Evolutionary conservation across 2,797 vertebrate species (phyloP), one percentile per base, ranked within the genome.

Genomic region (Notolepis coatsorum): DNA sequence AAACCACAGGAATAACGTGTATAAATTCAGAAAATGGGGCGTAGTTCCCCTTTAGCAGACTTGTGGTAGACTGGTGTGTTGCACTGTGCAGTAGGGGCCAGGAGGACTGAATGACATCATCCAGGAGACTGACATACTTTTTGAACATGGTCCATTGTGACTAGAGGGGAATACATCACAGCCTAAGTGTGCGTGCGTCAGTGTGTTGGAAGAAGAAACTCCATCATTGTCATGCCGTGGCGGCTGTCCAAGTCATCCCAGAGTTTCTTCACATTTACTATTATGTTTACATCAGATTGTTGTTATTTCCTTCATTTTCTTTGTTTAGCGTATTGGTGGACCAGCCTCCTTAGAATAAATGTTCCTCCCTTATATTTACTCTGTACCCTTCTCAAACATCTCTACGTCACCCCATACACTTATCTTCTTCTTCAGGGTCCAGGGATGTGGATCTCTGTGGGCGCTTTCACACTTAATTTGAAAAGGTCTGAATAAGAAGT

Each of bases 111-210:
- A n/a, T 25, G 23, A 65, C 52, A 57, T 42, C 18, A 30, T 45
- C 20, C 42, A 23, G 56, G 38, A 7, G 27, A 48, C n/a, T 8
- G 15, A 46, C 10, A 45, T 21, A 51, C 10, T 59, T 52, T 69
- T 63, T 39, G n/a, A n/a, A n/a, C n/a, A n/a, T n/a, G n/a, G n/a
- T n/a, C 1, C 35, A 7, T 12, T 37, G 13, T 37, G 33, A 2
- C 13, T n/a, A n/a, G n/a, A n/a, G 33, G 2, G 3, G 1, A 12
- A 12, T n/a, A n/a, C 12, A n/a, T 37, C 35, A 37, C 15, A n/a
- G 35, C 15, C 35, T n/a, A 37, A 37, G n/a, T n/a, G n/a, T n/a
- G n/a, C n/a, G n/a, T n/a, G n/a, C n/a, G n/a, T n/a, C n/a, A n/a
- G n/a, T n/a, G n/a, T n/a, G n/a, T n/a, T n/a, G n/a, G n/a, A n/a